These are phyloP conservation scores for Carposina sasakii DNA, from an alignment of 1,140 invertebrate genomes.

Conservation along the genomic window DNA sequence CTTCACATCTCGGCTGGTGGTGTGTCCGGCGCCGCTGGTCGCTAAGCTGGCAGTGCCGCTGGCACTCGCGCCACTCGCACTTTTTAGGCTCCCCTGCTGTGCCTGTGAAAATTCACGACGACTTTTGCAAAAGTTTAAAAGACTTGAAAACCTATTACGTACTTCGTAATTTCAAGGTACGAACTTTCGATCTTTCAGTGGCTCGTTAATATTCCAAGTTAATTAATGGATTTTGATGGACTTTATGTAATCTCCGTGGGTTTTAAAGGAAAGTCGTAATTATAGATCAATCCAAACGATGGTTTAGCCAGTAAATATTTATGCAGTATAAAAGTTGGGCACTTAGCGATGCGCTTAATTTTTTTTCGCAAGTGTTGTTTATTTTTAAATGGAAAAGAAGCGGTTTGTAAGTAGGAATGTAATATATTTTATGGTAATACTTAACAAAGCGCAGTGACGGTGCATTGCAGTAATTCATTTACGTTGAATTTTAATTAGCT, in stretches of 20 bases:
- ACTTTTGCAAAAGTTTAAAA: constrained; percentile 55
- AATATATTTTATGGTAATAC: constrained; percentile 32
- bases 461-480: constrained; percentile 56
- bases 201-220: constrained; percentile 64
- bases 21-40: constrained; percentile 14
- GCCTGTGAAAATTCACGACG: constrained; percentile 53
- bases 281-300: constrained; percentile 46
- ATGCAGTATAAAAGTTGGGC: too few relatives aligned
- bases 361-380: too few relatives aligned
- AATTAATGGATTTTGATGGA: constrained; percentile 66
- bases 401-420: constrained; percentile 8
- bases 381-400: too few relatives aligned
- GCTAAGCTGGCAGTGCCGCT: constrained; percentile 28
- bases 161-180: constrained; percentile 60
- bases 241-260: constrained; percentile 37
- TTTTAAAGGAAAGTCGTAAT: constrained; percentile 49
- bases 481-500: constrained; percentile 65
- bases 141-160: constrained; percentile 57
- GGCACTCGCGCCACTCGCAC: constrained; percentile 28
- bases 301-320: too few relatives aligned
- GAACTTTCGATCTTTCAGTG: constrained; percentile 56
- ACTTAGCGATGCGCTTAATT: too few relatives aligned
- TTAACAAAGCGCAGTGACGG: constrained; percentile 26
- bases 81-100: constrained; percentile 51
- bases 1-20: constrained; percentile 68